These are phyloP conservation scores for Trinorchestia longiramus DNA, from an alignment of 1,140 invertebrate genomes.

Conservation along the genomic window DNA sequence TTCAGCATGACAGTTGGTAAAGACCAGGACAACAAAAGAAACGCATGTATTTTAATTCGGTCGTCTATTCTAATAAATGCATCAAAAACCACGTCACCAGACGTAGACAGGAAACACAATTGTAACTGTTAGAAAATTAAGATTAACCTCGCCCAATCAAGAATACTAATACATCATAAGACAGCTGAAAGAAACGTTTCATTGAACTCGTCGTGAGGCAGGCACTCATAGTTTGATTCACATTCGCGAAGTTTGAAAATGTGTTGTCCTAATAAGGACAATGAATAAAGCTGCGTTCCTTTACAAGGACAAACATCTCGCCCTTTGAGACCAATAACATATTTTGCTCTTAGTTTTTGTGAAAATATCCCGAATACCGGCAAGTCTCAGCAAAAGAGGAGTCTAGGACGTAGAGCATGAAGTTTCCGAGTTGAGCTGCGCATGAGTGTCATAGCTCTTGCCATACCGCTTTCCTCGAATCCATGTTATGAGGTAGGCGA, in stretches of 20 bases:
- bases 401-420: neutral
- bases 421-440: neutral
- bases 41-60: neutral
- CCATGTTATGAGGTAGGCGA: conserved; percentile 58
- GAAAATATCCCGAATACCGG: neutral
- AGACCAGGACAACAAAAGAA: neutral
- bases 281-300: neutral
- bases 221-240: neutral
- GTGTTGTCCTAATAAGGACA: neutral
- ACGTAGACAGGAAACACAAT: neutral
- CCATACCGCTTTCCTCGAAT: neutral
- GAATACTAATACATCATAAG: neutral
- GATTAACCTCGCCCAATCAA: neutral
- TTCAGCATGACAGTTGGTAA: no score
- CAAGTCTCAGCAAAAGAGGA: neutral
- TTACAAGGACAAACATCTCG: neutral
- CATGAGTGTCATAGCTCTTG: conserved; percentile 31
- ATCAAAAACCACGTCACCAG: neutral
- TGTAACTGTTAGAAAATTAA: neutral
- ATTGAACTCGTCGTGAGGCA: neutral
- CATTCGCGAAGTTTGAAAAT: neutral
- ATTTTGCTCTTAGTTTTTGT: neutral
- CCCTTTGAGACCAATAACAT: neutral
- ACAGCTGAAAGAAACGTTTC: neutral
- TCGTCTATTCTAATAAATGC: neutral